Conservation (phyloP, 2,888 invertebrate species). For the Aphelenchoides bicaudatus region DNA sequence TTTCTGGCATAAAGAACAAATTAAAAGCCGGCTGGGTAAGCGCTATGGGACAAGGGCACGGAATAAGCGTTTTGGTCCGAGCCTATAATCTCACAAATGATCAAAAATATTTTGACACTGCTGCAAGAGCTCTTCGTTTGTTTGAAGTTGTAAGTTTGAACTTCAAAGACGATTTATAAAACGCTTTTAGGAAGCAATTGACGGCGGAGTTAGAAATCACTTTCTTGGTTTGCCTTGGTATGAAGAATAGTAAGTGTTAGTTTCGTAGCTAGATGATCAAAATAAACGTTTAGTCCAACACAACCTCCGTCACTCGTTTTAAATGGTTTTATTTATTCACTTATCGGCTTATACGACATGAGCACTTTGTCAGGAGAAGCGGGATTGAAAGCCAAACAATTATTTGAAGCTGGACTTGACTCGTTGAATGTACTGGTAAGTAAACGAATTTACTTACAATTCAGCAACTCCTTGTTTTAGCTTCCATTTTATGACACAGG, state of each 20-base stretch:
- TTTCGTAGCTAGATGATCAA: conserved; percentile 5
- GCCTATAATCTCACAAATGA: conserved; percentile 77
- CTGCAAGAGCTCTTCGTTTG: conserved; percentile 75
- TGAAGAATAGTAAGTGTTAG: conserved; percentile 72
- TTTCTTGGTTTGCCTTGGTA: conserved; percentile 74
- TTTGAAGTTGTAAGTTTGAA: conserved; percentile 65
- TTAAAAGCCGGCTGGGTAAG: conserved; percentile 88
- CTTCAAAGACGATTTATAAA: background rate
- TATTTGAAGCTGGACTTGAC: conserved; percentile 40
- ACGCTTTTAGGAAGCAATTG: conserved; percentile 65
- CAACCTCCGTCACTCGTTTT: conserved; percentile 87
- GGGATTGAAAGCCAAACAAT: conserved; percentile 20
- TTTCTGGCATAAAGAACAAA: conserved; percentile 73
- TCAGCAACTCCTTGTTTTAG: conserved; percentile 77
- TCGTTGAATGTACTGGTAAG: conserved; percentile 25
- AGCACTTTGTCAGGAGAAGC: conserved; percentile 52
- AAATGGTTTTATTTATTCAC: conserved; percentile 95
- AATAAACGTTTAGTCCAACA: conserved; percentile 83
- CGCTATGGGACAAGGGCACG: conserved; percentile 96
- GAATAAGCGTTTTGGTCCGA: conserved; percentile 83
- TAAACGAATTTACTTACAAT: background rate
- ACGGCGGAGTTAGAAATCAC: conserved; percentile 78
- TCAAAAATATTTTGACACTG: conserved; percentile 75
- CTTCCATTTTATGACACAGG: conserved; percentile 89
- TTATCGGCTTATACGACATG: conserved; percentile 92